Evolutionary conservation across 2,888 invertebrate genomes (phyloP), one percentile per base, ranked within the genome.

Genomic region (Orgyia antiqua): DNA sequence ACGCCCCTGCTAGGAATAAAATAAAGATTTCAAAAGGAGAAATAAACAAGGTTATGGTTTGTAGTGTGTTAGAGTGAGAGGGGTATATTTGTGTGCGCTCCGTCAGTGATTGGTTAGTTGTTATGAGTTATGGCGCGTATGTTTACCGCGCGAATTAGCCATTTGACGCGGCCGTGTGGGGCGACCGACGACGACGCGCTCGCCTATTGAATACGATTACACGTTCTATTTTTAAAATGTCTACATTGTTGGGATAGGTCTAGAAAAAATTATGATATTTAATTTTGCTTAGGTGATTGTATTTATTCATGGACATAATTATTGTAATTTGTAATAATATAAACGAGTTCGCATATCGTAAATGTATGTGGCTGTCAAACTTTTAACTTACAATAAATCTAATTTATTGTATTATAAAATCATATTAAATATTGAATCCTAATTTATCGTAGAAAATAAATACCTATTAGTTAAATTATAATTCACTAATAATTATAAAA

Each of bases 1-100:
- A 79, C 87, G 87, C 87, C 87, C 87, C 84, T 77, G 73, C 68
- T 67, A n/a, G 70, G 76, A 80, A 80, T 82, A 82, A 82, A 83
- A 78, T 80, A 82, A 79, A 73, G 74, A 77, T 71, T 72, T 70
- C 4, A 82, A 80, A 84, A 80, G 73, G 78, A 79, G 79, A 80
- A 83, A 79, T 75, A 79, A 79, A 80, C 74, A 73, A 48, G 68
- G 68, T 58, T 68, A 62, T 62, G 69, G 72, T 74, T 79, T 77
- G 78, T 80, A 78, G 76, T 68, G 70, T 52, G 82, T 69, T 67
- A 72, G 82, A 84, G 69, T 51, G 76, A 67, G 86, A 83, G 45
- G 55, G 68, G 35, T 56, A 46, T 62, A 71, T 58, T 54, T 64
- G 60, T 61, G 60, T 42, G 61, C 61, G 66, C 71, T 69, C 65